Evolutionary conservation across 2,113 vertebrate species (phyloP), one percentile per base, ranked within the genome.

Genomic region (Rhinoderma darwinii): DNA sequence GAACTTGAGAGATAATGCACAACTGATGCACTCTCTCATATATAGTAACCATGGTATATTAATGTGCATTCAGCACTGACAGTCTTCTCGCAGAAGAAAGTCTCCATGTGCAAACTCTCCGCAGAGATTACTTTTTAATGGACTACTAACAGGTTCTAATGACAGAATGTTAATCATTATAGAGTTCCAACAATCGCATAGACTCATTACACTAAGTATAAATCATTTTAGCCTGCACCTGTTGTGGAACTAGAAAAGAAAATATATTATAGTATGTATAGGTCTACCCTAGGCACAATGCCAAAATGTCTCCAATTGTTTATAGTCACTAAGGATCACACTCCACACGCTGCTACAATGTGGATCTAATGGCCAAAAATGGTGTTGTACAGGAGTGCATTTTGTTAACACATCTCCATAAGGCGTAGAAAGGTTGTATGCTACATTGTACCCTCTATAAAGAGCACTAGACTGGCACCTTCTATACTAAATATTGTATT

Each of bases 1-100:
- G 77, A 56, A 79, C 77, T 79, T 56, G 50, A 32, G 32, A 78
- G 75, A 54, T 78, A 78, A 78, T 51, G 75, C 44, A 78, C 47
- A 78, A 54, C 27, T 78, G 75, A 35, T 35, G 44, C 47, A 78
- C 27, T 78, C 44, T 51, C 14, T 20, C 17, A 4, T 32, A 78
- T 25, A 30, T 54, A 54, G 27, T 35, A 78, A 54, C 27, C 47
- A 54, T 78, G 17, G 44, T 37, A 25, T 78, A 78, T 54, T 78
- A 54, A 54, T 35, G 47, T 35, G 32, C 44, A 35, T 51, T 51
- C 27, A 54, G 68, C 37, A 41, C 43, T 77, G 75, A 51, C 43
- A 77, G 75, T 8, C 14, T 17, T 20, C 75, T 77, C 32, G 6
- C 7, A 51, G 47, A 50, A 10, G 44, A 77, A 51, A 12, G 10